Evolutionary conservation across 2,113 vertebrate species (phyloP), one percentile per base, ranked within the genome.

Genomic region (Periophthalmodon schlosseri): DNA sequence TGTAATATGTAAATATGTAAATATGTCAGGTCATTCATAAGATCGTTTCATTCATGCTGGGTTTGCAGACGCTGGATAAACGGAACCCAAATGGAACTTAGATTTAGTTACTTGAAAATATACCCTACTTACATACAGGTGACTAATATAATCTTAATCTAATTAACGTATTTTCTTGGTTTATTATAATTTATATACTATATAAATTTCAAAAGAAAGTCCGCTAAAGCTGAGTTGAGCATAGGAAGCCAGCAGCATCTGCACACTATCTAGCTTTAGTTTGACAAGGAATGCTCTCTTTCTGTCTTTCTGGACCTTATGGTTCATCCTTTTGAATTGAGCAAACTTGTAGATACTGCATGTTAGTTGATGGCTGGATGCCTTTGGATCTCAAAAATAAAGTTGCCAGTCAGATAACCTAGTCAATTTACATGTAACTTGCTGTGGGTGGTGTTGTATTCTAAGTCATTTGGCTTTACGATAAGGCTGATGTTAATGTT

Each of bases 1-100:
- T 70, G 64, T 56, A 68, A 77, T 76, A 85, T 81, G 83, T 69
- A 91, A 90, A 82, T 70, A 21, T 66, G 52, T 2, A 91, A 90
- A 82, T 70, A 21, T 66, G 52, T 2, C 28, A 12, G 14, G 15
- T 34, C 66, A 60, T 75, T 84, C 11, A 65, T n/a, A 60, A 28
- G 36, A 21, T 65, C 2, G 67, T 61, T 73, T 36, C 21, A 52
- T 46, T 64, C 10, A 58, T 60, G 56, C 4, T 11, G 64, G 2
- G 68, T 69, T 69, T 64, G 49, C 14, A 24, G 64, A 39, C 6
- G 33, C 33, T 34, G 13, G 28, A 2, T n/a, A 39, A 56, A 21
- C 5, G 52, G 20, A 21, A 11, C 52, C 52, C 49, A 52, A 52
- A 52, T 18, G 2, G 5, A 52, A 18, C n/a, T 2, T n/a, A 1